phyloP scores from a whole-genome alignment of 2,113 vertebrate species.

The Indri indri region DNA sequence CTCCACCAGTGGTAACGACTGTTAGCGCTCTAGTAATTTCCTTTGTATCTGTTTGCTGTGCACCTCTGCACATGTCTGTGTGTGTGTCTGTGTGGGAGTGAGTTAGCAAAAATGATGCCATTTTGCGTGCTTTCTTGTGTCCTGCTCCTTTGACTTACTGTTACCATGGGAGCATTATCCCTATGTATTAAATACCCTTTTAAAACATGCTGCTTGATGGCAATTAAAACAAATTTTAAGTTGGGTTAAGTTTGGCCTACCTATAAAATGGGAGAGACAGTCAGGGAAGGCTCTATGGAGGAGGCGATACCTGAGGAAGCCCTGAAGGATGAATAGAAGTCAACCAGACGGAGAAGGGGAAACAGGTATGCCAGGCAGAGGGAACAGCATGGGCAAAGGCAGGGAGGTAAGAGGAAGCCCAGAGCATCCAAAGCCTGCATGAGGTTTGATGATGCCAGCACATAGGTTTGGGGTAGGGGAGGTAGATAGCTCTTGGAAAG shows the following conservation, averaged over 20 bases:
- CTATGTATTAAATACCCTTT: neutral
- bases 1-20: too few relatives aligned
- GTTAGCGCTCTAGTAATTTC: fast-evolving
- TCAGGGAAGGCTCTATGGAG: slow-evolving; percentile 8
- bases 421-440: neutral
- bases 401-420: neutral
- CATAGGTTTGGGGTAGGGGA: neutral
- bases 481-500: neutral
- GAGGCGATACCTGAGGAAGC: neutral
- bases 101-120: neutral
- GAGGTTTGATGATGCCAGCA: neutral
- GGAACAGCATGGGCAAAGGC: neutral
- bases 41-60: neutral
- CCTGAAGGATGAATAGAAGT: neutral
- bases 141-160: neutral
- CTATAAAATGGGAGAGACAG: neutral
- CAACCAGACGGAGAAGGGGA: neutral
- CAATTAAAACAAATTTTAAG: neutral
- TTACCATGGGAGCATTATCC: neutral
- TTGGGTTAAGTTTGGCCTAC: neutral
- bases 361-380: neutral
- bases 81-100: neutral
- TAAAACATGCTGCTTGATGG: neutral
- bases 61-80: fast-evolving
- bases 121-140: neutral